Conservation (phyloP, 2,113 vertebrate genomes). For the Psophia crepitans region DNA sequence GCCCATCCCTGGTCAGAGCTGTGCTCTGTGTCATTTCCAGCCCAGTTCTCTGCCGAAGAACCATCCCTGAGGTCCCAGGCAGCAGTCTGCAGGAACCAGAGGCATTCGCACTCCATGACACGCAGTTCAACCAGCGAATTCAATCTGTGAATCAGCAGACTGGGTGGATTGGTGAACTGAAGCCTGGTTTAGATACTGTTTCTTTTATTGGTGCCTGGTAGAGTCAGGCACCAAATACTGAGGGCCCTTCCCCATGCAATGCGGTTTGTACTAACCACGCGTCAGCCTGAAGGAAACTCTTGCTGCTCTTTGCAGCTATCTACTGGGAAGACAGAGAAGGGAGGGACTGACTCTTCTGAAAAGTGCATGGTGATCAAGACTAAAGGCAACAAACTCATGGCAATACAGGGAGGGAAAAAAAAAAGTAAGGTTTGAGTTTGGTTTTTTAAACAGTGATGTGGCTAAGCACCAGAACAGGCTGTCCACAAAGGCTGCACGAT, state of each 20-base stretch:
- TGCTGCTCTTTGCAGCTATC: neutral
- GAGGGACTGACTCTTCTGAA: neutral
- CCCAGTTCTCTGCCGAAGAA: neutral
- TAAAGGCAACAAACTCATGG: neutral
- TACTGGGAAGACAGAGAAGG: neutral
- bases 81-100: neutral
- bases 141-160: neutral
- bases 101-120: neutral
- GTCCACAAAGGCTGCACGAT: neutral
- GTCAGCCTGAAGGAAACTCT: neutral
- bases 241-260: neutral
- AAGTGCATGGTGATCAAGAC: rapidly evolving
- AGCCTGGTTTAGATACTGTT: neutral
- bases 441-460: neutral
- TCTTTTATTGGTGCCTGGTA: neutral
- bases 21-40: neutral
- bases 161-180: neutral
- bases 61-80: neutral
- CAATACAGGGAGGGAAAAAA: rapidly evolving
- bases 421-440: neutral
- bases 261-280: neutral
- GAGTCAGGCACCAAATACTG: neutral
- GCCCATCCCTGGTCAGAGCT: neutral
- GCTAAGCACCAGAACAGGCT: neutral
- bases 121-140: neutral